Evolutionary conservation across 2,888 invertebrate species (phyloP).

Genomic region (Zonitis immaculata): DNA sequence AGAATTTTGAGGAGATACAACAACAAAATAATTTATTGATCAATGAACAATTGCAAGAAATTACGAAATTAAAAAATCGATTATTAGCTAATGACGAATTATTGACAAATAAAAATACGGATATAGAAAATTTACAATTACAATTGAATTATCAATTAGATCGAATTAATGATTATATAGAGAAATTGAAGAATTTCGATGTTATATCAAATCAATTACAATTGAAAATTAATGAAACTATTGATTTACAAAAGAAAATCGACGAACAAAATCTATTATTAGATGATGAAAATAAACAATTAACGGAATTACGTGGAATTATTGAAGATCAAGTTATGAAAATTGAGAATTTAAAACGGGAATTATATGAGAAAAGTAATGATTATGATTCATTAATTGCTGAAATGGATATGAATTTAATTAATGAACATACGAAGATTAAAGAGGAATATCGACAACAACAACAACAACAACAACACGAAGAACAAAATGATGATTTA

Average conservation of each 20-base stretch:
- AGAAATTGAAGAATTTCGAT: constrained; percentile 13
- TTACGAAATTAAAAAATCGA: constrained; percentile 27
- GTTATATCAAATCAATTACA: constrained; percentile 10
- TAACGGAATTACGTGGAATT: constrained; percentile 56
- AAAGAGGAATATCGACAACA: constrained; percentile 3
- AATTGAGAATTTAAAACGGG: constrained; percentile 67
- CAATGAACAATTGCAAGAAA: constrained; percentile 25
- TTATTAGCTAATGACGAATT: constrained; percentile 33
- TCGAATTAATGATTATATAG: constrained; percentile 1
- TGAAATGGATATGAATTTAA: constrained; percentile 40
- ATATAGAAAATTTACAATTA: constrained; percentile 32
- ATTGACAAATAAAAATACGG: constrained; percentile 35
- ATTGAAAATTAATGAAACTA: constrained; percentile 53
- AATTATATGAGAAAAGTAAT: constrained; percentile 57
- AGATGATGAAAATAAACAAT: constrained; percentile 54
- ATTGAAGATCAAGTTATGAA: constrained; percentile 68
- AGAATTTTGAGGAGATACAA: constrained; percentile 25
- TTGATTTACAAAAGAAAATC: constrained; percentile 52
- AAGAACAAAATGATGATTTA: constrained; percentile 31
- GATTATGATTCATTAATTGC: constrained; percentile 53
- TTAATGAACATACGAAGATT: constrained; percentile 1
- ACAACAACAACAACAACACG: constrained; percentile 11
- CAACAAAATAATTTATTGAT: constrained; percentile 24
- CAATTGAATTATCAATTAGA: constrained; percentile 28
- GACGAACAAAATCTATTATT: constrained; percentile 53